Percentiles rank a stretch among this genome's conserved stretches.
phyloP scores from a whole-genome alignment of 2,113 vertebrate genomes.

The Tor tambroides region DNA sequence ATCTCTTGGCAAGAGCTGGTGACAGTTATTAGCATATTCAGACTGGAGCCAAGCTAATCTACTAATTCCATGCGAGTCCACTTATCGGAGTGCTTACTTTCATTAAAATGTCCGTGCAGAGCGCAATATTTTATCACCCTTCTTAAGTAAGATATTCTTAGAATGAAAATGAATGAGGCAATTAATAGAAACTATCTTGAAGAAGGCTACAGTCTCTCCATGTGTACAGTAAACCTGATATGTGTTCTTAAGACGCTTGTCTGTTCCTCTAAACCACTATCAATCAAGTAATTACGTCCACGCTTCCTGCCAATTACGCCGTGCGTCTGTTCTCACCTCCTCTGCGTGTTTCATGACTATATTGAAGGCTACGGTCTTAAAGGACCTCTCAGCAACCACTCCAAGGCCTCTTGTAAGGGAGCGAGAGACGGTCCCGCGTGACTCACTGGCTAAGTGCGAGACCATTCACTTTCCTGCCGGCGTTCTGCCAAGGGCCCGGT shows the following conservation, averaged over 20 bases:
- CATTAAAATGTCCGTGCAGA: conserved; percentile 43
- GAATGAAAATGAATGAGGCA: conserved; percentile 43
- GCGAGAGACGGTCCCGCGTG: conserved; percentile 40
- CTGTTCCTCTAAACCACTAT: background rate
- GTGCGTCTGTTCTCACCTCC: background rate
- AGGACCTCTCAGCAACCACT: conserved; percentile 29
- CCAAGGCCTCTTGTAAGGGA: conserved; percentile 32
- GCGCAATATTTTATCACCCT: conserved; percentile 31
- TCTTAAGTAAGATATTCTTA: conserved; percentile 57
- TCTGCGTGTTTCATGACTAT: conserved; percentile 9
- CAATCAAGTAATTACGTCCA: conserved; percentile 22
- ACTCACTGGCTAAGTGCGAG: conserved; percentile 48
- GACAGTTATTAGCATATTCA: conserved; percentile 26
- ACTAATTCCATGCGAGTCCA: conserved; percentile 29
- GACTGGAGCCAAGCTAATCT: conserved; percentile 28
- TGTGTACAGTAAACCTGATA: background rate
- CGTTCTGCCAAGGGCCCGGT: conserved; percentile 70
- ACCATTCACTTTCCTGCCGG: conserved; percentile 64
- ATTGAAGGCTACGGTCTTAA: conserved; percentile 21
- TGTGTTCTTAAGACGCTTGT: conserved; percentile 3
- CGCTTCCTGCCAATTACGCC: background rate
- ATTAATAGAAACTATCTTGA: conserved; percentile 51
- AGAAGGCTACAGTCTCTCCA: background rate
- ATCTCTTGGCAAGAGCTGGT: conserved; percentile 41
- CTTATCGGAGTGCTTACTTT: conserved; percentile 13